Percentiles rank a stretch among this genome's conserved stretches.
phyloP scores from a whole-genome alignment of 2,888 invertebrate genomes.

The Panopea generosa region DNA sequence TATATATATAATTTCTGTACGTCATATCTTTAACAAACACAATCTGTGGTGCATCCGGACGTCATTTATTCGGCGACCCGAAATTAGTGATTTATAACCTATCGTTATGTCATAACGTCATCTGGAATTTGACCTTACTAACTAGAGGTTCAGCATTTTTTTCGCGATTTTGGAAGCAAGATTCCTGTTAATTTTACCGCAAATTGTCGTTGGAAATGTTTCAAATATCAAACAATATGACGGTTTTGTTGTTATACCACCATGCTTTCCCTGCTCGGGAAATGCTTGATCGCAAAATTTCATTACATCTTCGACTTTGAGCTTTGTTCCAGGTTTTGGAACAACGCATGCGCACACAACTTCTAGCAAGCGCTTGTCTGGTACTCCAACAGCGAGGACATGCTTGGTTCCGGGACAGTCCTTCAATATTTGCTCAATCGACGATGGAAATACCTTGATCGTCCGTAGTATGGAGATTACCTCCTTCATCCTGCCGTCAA shows the following conservation, averaged over 20 bases:
- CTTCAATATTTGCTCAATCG: conserved; percentile 21
- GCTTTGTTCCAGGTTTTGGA: not conserved
- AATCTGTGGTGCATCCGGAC: no score
- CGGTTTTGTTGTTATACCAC: conserved; percentile 4
- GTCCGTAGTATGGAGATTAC: conserved; percentile 22
- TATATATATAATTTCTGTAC: no score
- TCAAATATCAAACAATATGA: conserved; percentile 18
- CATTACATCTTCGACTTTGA: conserved; percentile 4
- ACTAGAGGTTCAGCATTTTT: conserved; percentile 4
- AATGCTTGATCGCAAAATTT: conserved; percentile 17
- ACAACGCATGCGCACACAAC: conserved; percentile 45
- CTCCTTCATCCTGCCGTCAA: conserved; percentile 37
- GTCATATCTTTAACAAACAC: no score
- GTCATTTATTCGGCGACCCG: no score
- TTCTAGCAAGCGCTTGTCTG: conserved; percentile 29
- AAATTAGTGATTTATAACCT: no score
- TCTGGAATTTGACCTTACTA: no score
- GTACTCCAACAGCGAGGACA: conserved; percentile 34
- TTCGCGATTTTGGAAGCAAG: not conserved
- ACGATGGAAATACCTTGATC: no score
- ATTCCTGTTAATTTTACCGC: conserved; percentile 17
- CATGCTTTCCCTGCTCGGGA: not conserved
- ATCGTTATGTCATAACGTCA: no score
- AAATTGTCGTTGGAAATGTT: conserved; percentile 7
- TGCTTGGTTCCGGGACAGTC: conserved; percentile 10